These are phyloP conservation scores for Menura novaehollandiae DNA, from an alignment of 2,113 vertebrate species.

Conservation along the genomic window DNA sequence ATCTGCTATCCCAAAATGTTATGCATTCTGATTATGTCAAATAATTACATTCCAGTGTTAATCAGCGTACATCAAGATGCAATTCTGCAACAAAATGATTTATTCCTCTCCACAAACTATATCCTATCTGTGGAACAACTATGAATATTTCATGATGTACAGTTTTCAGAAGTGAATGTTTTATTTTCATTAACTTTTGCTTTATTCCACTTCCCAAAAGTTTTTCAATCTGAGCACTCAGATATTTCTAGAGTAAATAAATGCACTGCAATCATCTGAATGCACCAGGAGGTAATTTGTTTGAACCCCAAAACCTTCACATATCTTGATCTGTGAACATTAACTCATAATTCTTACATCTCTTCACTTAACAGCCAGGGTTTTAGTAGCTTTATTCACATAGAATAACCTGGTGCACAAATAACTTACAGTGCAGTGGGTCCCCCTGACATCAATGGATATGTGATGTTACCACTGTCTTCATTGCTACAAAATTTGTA, in stretches of 20 bases:
- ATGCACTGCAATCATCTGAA: background rate
- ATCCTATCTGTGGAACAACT: background rate
- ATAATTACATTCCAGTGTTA: background rate
- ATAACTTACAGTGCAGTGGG: background rate
- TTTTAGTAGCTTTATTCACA: background rate
- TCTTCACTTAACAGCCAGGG: background rate
- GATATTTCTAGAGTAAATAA: background rate
- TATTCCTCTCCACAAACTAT: background rate
- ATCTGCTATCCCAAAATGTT: background rate
- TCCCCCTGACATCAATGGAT: background rate
- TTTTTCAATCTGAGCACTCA: background rate
- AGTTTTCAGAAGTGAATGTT: background rate
- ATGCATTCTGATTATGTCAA: background rate
- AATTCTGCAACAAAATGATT: background rate
- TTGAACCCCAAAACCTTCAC: background rate
- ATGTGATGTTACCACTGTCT: background rate
- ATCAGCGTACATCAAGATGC: background rate
- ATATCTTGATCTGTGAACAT: background rate
- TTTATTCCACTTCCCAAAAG: background rate
- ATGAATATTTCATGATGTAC: conserved; percentile 17
- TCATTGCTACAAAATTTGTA: background rate
- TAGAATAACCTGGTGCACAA: background rate
- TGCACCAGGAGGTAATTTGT: background rate
- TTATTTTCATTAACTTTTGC: conserved; percentile 16
- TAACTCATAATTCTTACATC: background rate